A percentile compares a stretch with the other conserved stretches of the same genome.
These are phyloP conservation scores for Morus bassanus DNA, from an alignment of 2,797 vertebrate species.

Conservation along the genomic window DNA sequence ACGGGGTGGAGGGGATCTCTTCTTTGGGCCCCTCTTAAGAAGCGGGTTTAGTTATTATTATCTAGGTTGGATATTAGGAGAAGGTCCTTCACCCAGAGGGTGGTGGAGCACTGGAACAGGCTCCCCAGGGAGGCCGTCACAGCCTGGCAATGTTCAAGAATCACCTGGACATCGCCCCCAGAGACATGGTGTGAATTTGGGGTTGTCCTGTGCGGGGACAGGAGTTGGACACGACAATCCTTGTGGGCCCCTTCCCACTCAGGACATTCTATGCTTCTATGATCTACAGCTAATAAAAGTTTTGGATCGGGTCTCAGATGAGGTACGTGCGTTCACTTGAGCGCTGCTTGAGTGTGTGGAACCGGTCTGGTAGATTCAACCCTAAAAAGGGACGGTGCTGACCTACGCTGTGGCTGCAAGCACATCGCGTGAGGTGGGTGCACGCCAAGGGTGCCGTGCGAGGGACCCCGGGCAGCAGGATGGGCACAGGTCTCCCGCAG, in stretches of 20 bases:
- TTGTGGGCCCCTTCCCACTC: too few species aligned
- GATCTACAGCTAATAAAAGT: neutral
- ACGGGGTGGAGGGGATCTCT: neutral
- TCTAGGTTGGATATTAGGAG: too few species aligned
- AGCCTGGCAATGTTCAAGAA: too few species aligned
- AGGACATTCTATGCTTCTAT: too few species aligned
- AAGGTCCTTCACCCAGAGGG: too few species aligned
- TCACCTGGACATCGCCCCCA: too few species aligned
- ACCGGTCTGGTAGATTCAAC: accelerated
- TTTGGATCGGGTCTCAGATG: accelerated
- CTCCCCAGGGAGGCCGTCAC: too few species aligned
- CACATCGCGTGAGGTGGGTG: accelerated
- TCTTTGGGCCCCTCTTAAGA: neutral
- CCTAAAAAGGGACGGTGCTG: accelerated
- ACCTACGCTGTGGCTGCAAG: accelerated
- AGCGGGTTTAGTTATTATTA: neutral
- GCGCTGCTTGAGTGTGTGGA: neutral
- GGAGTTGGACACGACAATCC: too few species aligned
- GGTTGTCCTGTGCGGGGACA: too few species aligned
- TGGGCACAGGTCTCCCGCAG: neutral
- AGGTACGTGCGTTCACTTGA: accelerated
- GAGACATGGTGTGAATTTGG: too few species aligned
- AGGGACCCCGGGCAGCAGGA: neutral
- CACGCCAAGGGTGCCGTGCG: accelerated
- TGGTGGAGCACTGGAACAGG: too few species aligned